Conservation (phyloP, 64 coral and sea anemone genomes). For the Montipora cactus region DNA sequence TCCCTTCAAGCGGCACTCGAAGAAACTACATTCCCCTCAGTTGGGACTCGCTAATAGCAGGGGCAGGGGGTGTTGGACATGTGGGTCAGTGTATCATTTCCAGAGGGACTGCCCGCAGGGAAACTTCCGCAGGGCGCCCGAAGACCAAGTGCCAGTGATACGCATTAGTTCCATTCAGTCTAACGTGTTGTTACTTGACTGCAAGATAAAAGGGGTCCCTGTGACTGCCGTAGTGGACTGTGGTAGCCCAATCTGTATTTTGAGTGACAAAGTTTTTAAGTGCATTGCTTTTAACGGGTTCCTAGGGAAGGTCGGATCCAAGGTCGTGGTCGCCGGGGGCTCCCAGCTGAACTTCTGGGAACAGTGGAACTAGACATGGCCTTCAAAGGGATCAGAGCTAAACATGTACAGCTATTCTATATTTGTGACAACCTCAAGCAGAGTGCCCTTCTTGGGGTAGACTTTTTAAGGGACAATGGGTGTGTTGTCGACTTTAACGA, state of each 20-base stretch:
- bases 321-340: constrained; percentile 1
- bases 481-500: neutral
- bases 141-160: constrained; percentile 34
- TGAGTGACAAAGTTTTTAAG: constrained; percentile 44
- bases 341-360: constrained; percentile 30
- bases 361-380: constrained; percentile 32
- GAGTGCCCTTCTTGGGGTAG: no score
- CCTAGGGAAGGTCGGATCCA: no score
- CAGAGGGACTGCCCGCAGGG: constrained; percentile 63
- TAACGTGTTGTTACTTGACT: constrained; percentile 30
- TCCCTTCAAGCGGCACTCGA: neutral
- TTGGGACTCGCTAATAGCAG: neutral
- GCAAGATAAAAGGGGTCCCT: constrained; percentile 27
- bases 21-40: neutral
- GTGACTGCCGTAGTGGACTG: constrained; percentile 59
- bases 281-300: neutral
- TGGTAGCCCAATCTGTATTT: constrained; percentile 63
- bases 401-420: constrained; percentile 48
- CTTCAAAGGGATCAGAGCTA: constrained; percentile 14
- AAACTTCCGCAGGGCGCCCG: constrained; percentile 29
- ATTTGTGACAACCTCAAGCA: constrained; percentile 39
- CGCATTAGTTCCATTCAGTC: constrained; percentile 42
- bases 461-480: no score
- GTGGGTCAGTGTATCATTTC: constrained; percentile 50
- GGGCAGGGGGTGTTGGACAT: constrained; percentile 28